Evolutionary conservation across 37 sponge, comb jelly and placozoan genomes (phyloP).

Genomic region (Ianthella basta): DNA sequence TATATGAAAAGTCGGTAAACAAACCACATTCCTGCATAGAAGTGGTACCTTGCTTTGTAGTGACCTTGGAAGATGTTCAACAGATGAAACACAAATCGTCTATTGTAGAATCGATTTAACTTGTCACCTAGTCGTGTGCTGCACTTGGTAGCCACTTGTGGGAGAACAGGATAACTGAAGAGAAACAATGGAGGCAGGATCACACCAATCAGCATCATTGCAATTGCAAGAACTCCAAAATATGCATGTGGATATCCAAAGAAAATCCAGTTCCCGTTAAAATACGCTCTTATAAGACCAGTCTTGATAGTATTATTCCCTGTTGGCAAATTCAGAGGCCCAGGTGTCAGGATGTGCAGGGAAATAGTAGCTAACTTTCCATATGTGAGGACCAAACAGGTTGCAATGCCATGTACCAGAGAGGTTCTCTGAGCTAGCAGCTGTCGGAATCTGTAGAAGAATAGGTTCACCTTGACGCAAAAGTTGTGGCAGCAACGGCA

Average conservation of each 20-base stretch:
- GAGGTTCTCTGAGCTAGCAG: neutral
- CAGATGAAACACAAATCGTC: neutral
- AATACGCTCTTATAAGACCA: neutral
- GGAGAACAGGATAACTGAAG: neutral
- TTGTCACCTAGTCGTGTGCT: neutral
- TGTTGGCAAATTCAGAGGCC: neutral
- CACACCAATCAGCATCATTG: neutral
- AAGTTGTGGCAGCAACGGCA: neutral
- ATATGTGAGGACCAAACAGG: slow-evolving; percentile 12
- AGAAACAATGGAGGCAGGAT: neutral
- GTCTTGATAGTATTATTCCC: no score
- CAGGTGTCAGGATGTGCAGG: neutral
- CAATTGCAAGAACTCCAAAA: neutral
- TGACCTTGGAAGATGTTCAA: slow-evolving; percentile 7
- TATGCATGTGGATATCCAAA: neutral
- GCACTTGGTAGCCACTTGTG: neutral
- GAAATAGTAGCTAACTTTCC: neutral
- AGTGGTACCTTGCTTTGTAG: neutral
- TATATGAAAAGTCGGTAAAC: slow-evolving; percentile 3
- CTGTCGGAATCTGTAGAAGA: neutral
- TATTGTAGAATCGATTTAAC: neutral
- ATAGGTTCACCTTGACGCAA: neutral
- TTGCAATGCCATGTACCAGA: neutral
- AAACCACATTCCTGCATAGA: slow-evolving; percentile 13
- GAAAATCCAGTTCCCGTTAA: slow-evolving; percentile 1